Conservation (phyloP, 2,113 vertebrate genomes). For the Sander lucioperca region DNA sequence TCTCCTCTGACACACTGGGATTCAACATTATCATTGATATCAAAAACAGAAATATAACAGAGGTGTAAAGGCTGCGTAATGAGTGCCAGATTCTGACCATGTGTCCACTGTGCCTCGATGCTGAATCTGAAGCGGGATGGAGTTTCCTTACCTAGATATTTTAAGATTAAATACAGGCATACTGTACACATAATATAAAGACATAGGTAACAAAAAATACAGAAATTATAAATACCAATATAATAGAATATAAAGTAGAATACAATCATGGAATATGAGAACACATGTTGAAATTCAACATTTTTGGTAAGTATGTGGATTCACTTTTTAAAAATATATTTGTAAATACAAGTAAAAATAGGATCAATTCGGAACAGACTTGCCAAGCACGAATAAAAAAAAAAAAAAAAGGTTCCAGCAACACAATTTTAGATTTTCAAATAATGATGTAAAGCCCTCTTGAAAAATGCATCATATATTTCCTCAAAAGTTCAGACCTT, state of each 20-base stretch:
- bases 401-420: neutral
- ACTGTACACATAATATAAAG: neutral
- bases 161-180: neutral
- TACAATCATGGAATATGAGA: neutral
- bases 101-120: neutral
- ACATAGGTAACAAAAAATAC: no score
- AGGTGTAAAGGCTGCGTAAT: slow-evolving; percentile 23
- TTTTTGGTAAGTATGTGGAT: neutral
- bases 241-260: neutral
- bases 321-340: neutral
- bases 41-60: slow-evolving; percentile 37
- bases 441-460: neutral
- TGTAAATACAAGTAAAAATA: neutral
- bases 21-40: slow-evolving; percentile 26
- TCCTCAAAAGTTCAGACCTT: neutral
- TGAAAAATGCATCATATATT: neutral
- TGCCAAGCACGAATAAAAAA: neutral
- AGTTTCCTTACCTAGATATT: neutral
- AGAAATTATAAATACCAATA: neutral
- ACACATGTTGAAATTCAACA: neutral
- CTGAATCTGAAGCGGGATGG: neutral
- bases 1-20: slow-evolving; percentile 27
- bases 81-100: slow-evolving; percentile 24
- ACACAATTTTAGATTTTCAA: neutral
- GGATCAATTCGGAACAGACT: neutral